phyloP scores from a whole-genome alignment of 2,797 vertebrate genomes.

The Phoeniculus purpureus region DNA sequence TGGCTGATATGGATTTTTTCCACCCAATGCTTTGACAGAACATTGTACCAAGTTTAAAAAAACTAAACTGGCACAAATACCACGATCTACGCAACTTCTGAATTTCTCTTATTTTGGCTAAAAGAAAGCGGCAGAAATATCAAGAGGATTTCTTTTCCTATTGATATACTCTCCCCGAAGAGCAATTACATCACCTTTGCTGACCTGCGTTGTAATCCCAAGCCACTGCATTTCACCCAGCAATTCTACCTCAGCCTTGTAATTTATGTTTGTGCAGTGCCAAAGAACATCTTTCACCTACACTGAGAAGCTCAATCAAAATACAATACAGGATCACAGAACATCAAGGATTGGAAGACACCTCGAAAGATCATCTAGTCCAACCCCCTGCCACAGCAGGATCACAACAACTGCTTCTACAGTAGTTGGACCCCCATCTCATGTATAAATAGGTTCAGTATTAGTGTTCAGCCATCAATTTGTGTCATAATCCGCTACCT shows the following conservation, averaged over 20 bases:
- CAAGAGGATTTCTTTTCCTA: neutral
- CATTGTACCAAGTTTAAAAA: neutral
- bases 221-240: neutral
- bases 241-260: neutral
- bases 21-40: neutral
- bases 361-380: too few species aligned
- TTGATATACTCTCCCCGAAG: neutral
- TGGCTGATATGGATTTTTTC: neutral
- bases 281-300: neutral
- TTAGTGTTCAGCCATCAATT: neutral
- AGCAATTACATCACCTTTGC: neutral
- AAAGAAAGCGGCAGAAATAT: neutral
- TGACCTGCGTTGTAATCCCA: neutral
- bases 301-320: neutral
- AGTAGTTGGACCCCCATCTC: neutral
- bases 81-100: neutral
- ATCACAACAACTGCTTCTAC: neutral
- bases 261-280: neutral
- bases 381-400: too few species aligned
- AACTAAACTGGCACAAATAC: neutral
- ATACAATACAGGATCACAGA: neutral
- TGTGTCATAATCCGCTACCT: neutral
- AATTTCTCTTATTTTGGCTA: neutral
- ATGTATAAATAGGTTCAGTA: fast-evolving
- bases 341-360: too few species aligned